Conservation (phyloP, 2,113 vertebrate species). For the Perca fluviatilis region DNA sequence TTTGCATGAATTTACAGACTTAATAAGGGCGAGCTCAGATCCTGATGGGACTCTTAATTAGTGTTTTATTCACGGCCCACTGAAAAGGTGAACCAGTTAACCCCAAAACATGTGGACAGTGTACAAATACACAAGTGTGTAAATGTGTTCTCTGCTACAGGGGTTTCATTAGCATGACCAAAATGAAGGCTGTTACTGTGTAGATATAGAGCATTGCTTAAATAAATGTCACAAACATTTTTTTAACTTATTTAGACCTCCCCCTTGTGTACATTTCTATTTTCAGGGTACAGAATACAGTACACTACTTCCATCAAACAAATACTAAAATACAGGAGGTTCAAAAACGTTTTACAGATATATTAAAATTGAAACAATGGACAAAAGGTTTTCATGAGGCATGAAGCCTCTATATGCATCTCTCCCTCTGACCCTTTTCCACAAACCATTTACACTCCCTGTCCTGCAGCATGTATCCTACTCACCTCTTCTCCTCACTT, state of each 20-base stretch:
- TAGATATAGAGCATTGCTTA: background rate
- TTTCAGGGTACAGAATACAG: background rate
- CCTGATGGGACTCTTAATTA: constrained; percentile 6
- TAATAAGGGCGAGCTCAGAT: background rate
- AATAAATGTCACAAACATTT: background rate
- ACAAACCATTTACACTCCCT: background rate
- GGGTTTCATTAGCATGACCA: background rate
- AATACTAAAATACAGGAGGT: background rate
- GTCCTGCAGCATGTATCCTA: background rate
- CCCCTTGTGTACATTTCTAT: background rate
- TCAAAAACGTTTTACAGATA: background rate
- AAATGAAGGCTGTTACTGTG: background rate
- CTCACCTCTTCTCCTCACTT: constrained; percentile 1
- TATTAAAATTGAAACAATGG: background rate
- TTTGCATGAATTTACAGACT: background rate
- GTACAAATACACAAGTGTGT: background rate
- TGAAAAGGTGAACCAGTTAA: constrained; percentile 1
- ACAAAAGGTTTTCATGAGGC: background rate
- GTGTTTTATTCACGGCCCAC: constrained; percentile 14
- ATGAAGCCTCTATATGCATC: background rate
- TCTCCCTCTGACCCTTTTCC: constrained; percentile 4
- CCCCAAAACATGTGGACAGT: background rate
- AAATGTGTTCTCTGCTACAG: background rate
- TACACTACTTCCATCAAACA: background rate
- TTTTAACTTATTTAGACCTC: background rate